Percentiles rank a stretch among this genome's conserved stretches.
Evolutionary conservation across 2,113 vertebrate species (phyloP).

Genomic region (Bufo bufo): DNA sequence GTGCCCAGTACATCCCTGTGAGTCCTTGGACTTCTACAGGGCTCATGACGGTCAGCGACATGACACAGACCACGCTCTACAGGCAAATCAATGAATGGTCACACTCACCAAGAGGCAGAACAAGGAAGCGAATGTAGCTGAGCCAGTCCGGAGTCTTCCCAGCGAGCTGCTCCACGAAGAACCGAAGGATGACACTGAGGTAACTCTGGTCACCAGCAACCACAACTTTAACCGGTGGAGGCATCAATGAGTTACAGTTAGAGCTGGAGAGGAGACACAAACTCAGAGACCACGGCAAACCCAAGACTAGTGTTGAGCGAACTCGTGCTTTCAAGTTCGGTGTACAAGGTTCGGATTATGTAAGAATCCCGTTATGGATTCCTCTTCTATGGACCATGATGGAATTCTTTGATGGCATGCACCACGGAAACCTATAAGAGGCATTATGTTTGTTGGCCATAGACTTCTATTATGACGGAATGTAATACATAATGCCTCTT

Average conservation of each 20-base stretch:
- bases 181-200: conserved; percentile 84
- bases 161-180: conserved; percentile 87
- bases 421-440: too few species aligned
- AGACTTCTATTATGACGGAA: too few species aligned
- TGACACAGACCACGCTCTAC: not conserved
- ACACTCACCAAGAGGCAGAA: conserved; percentile 83
- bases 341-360: too few species aligned
- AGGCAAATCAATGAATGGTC: not conserved
- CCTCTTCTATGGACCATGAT: too few species aligned
- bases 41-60: too few species aligned
- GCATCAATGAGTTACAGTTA: conserved; percentile 89
- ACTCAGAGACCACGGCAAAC: not conserved
- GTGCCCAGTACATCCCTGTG: too few species aligned
- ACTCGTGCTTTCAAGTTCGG: too few species aligned
- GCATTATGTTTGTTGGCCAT: too few species aligned
- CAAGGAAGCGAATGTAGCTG: conserved; percentile 86
- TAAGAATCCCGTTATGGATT: too few species aligned
- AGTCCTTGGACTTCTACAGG: too few species aligned
- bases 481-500: too few species aligned
- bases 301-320: not conserved
- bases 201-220: conserved; percentile 85
- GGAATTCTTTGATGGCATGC: too few species aligned
- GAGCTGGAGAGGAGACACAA: conserved; percentile 71
- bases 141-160: conserved; percentile 91
- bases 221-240: conserved; percentile 83